phyloP scores from a whole-genome alignment of 2,888 invertebrate genomes.

The Epistrophe grossulariae region DNA sequence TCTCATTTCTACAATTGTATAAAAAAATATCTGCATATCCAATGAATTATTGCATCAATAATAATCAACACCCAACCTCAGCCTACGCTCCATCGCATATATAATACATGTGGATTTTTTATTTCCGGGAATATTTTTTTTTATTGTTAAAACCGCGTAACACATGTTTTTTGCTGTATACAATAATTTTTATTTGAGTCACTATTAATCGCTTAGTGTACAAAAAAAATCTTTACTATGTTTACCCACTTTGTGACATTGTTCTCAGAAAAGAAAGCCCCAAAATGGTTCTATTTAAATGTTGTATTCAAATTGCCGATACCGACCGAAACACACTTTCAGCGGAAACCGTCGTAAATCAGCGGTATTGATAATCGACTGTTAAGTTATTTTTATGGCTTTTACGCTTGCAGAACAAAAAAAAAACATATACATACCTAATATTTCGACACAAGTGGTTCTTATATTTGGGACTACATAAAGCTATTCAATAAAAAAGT shows the following conservation, averaged over 20 bases:
- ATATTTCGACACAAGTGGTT: neutral
- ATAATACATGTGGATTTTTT: too few relatives aligned
- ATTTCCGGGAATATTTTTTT: neutral
- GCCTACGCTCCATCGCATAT: neutral
- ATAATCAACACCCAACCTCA: too few relatives aligned
- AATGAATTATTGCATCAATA: too few relatives aligned
- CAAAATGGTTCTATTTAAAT: neutral
- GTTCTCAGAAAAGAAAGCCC: neutral
- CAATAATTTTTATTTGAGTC: slow-evolving; percentile 22
- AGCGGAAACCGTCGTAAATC: slow-evolving; percentile 33
- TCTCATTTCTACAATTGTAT: too few relatives aligned
- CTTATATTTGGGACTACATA: neutral
- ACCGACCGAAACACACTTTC: neutral
- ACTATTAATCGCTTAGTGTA: slow-evolving; percentile 8
- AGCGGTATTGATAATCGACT: slow-evolving; percentile 28
- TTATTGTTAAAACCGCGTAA: neutral
- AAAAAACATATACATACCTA: neutral
- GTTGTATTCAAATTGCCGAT: neutral
- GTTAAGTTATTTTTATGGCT: slow-evolving; percentile 5
- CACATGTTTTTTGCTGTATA: neutral
- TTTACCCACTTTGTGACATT: neutral
- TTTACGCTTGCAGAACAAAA: slow-evolving; percentile 23
- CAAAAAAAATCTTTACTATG: neutral
- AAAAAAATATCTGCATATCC: too few relatives aligned
- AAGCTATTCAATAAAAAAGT: slow-evolving; percentile 34